A percentile compares a stretch with the other conserved stretches of the same genome.
Evolutionary conservation across 2,113 vertebrate species (phyloP).

Genomic region (Passer montanus): DNA sequence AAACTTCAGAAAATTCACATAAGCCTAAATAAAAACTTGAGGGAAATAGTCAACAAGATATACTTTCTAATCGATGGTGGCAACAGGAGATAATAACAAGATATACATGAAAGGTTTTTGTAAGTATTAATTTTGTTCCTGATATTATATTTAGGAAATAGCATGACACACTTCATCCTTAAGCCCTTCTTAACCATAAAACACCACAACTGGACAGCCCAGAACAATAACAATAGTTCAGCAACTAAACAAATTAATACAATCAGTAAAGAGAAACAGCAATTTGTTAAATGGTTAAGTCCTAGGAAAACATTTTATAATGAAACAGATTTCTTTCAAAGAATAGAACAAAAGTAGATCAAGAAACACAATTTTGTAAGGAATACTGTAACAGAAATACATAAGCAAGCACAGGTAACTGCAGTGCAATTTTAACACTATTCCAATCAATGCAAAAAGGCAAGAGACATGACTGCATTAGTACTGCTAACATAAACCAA

Average conservation of each 20-base stretch:
- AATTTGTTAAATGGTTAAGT: conserved; percentile 26
- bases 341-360: background rate
- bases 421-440: conserved; percentile 13
- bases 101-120: background rate
- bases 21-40: conserved; percentile 24
- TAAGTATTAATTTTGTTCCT: conserved; percentile 44
- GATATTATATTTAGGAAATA: conserved; percentile 81
- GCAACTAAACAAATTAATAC: background rate
- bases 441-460: conserved; percentile 28
- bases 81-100: conserved; percentile 5
- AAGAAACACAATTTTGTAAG: conserved; percentile 14
- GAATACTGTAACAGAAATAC: conserved; percentile 34
- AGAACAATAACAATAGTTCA: conserved; percentile 28
- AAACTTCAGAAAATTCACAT: background rate
- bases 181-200: conserved; percentile 67
- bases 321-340: background rate
- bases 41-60: background rate
- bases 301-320: background rate
- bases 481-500: conserved; percentile 46
- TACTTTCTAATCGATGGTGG: background rate
- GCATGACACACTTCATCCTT: conserved; percentile 98
- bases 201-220: conserved; percentile 26
- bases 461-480: conserved; percentile 44
- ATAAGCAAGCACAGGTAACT: background rate
- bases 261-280: conserved; percentile 44